These are phyloP conservation scores for Drosophila oshimai DNA, from an alignment of 1,140 invertebrate species.

Conservation along the genomic window DNA sequence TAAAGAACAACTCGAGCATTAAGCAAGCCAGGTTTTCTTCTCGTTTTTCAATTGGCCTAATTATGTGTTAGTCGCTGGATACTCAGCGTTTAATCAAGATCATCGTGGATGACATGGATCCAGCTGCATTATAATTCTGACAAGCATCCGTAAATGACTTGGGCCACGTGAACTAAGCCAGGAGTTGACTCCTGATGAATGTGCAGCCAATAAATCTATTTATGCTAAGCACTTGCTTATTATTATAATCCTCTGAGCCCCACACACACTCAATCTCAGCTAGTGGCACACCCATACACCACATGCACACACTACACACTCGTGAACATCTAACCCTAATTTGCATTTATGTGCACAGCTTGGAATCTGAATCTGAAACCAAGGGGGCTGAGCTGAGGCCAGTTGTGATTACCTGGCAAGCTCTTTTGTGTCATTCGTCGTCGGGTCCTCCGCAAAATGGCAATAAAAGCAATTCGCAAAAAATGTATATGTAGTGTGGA, in stretches of 20 bases:
- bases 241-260: slow-evolving; percentile 65
- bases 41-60: neutral
- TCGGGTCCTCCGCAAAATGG: slow-evolving; percentile 50
- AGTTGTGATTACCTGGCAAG: slow-evolving; percentile 46
- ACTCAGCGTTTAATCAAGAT: slow-evolving; percentile 10
- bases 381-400: slow-evolving; percentile 28
- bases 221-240: slow-evolving; percentile 75
- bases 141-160: neutral
- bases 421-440: slow-evolving; percentile 59
- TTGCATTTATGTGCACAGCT: slow-evolving; percentile 70
- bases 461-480: slow-evolving; percentile 78
- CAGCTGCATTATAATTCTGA: neutral
- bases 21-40: slow-evolving; percentile 4
- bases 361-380: slow-evolving; percentile 25
- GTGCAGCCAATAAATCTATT: slow-evolving; percentile 76
- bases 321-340: slow-evolving; percentile 74
- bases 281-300: slow-evolving; percentile 12
- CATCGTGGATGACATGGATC: slow-evolving; percentile 20
- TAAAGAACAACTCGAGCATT: slow-evolving; percentile 1
- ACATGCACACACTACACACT: slow-evolving; percentile 6
- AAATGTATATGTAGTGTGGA: slow-evolving; percentile 19
- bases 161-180: neutral
- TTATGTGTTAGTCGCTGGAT: neutral
- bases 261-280: neutral
- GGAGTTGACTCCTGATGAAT: slow-evolving; percentile 65